phyloP scores from a whole-genome alignment of 2,888 invertebrate genomes.

The Serrognathus titanus region DNA sequence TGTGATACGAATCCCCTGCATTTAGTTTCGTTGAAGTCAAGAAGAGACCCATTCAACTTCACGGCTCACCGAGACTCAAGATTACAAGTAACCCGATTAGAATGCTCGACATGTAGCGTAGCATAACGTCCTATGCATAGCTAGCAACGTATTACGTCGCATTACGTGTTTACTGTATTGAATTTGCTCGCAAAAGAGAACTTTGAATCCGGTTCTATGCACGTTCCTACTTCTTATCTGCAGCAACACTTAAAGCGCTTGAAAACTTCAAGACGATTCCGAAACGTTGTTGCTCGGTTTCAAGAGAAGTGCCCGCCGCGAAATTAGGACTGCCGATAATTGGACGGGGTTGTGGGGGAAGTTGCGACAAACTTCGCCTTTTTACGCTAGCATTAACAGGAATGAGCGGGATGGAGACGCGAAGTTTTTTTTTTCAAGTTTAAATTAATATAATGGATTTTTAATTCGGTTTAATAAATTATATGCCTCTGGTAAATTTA shows the following conservation, averaged over 20 bases:
- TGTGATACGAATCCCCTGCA: too few relatives aligned
- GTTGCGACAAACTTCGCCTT: too few relatives aligned
- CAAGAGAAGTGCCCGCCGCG: too few relatives aligned
- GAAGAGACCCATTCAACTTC: background rate
- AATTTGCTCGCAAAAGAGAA: constrained; percentile 2
- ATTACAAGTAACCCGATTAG: constrained; percentile 8
- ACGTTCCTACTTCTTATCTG: background rate
- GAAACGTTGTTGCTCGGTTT: background rate
- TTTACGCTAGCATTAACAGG: too few relatives aligned
- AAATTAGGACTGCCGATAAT: too few relatives aligned
- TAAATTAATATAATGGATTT: too few relatives aligned
- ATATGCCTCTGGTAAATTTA: too few relatives aligned
- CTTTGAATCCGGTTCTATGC: background rate
- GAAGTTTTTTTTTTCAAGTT: too few relatives aligned
- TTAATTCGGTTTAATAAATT: too few relatives aligned
- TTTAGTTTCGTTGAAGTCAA: background rate
- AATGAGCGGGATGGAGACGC: too few relatives aligned
- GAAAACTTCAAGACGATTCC: background rate
- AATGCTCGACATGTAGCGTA: constrained; percentile 4
- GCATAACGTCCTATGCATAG: constrained; percentile 3
- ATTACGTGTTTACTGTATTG: constrained; percentile 11
- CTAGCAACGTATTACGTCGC: constrained; percentile 3
- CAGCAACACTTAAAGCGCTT: background rate
- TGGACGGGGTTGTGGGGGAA: too few relatives aligned
- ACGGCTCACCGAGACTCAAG: constrained; percentile 1